Evolutionary conservation across 64 coral and sea anemone genomes (phyloP), one percentile per base, ranked within the genome.

Genomic region (Stylophora pistillata): DNA sequence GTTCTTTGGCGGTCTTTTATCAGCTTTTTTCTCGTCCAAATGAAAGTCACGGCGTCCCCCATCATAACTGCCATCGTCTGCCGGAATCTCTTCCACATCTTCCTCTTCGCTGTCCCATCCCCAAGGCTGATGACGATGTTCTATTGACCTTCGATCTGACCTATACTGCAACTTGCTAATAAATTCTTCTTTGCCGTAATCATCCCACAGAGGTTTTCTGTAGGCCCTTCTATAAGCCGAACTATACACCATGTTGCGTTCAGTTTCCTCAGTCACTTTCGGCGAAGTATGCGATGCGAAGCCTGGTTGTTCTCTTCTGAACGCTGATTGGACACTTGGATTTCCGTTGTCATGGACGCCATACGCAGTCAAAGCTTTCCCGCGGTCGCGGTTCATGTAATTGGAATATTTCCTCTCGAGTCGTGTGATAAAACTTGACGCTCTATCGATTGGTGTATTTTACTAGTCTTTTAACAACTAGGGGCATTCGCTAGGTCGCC

Each of bases 101-200:
- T 98, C 92, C 0, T 92, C 69, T 69, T 95, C 93, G 56, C 93
- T 93, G 37, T 95, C 90, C 97, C 97, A 99, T 16, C 58, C 58
- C 93, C 93, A 99, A 0, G 93, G 89, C 55, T 99, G 71, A 57
- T 99, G 97, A 60, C 77, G 76, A 59, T 99, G 97, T 72, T 99
- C 97, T 55, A 99, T 88, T 55, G 81, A 93, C 71, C 97, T 89
- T 63, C 97, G 91, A 64, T 95, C 93, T 90, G 83, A 89, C 60
- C 97, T 91, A 60, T 99, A 99, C 70, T 93, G 86, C 10, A 90
- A 25, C 34, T 93, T 99, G 62, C 90, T 86, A 59, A 93, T 77
- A 70, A 86, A 99, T 71, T 99, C 97, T 33, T 93, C 87, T 23
- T 95, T 74, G 27, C 90, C 78, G 85, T 90, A 99, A 16, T 99